Evolutionary conservation across 2,113 vertebrate genomes (phyloP).

Genomic region (Lepus timidus): DNA sequence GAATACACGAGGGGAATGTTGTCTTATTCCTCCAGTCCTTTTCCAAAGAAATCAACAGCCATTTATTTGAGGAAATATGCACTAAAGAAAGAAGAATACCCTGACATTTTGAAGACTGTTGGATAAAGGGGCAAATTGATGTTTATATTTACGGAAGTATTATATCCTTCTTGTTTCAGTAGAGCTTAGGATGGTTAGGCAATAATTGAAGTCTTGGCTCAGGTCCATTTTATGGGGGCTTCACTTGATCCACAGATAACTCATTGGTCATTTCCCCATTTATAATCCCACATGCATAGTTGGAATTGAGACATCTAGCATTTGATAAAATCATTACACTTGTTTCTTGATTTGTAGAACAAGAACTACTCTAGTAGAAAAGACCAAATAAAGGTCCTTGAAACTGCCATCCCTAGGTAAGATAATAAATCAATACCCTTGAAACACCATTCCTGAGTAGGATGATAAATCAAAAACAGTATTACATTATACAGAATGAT

Average conservation of each 20-base stretch:
- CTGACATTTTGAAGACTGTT: background rate
- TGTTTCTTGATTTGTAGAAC: background rate
- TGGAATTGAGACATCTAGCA: background rate
- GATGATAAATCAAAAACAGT: background rate
- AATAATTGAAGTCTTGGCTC: background rate
- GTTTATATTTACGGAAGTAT: background rate
- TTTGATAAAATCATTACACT: background rate
- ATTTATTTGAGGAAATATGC: background rate
- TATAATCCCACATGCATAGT: background rate
- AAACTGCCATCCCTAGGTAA: background rate
- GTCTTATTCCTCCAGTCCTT: background rate
- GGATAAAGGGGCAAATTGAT: background rate
- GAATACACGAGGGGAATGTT: background rate
- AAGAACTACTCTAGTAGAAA: background rate
- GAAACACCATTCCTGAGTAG: too few species aligned
- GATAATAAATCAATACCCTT: background rate
- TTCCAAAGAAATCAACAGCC: background rate
- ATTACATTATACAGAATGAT: background rate
- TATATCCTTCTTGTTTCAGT: background rate
- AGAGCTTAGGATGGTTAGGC: background rate
- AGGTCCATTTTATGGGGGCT: background rate
- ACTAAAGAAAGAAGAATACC: background rate
- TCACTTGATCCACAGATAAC: background rate
- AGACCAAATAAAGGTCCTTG: background rate
- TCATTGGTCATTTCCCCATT: background rate